phyloP scores from a whole-genome alignment of 2,113 vertebrate genomes.

The Rhipidura dahli region DNA sequence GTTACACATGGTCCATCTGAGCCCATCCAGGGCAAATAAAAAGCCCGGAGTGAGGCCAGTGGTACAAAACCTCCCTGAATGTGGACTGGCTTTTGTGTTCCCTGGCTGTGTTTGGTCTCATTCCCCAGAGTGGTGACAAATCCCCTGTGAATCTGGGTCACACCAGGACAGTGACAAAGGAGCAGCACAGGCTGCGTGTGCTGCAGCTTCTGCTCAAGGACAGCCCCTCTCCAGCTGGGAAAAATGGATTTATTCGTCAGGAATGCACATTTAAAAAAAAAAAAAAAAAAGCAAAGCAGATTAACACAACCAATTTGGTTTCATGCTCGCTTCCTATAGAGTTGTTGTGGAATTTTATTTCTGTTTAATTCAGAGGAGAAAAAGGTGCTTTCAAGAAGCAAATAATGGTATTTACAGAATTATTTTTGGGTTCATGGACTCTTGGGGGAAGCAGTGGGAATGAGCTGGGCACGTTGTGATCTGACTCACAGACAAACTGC shows the following conservation, averaged over 20 bases:
- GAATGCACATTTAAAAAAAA: not conserved
- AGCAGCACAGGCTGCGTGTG: not conserved
- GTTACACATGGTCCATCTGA: not conserved
- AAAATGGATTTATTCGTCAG: not conserved
- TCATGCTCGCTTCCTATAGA: not conserved
- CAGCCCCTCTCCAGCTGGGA: not conserved
- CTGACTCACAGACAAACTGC: conserved; percentile 22
- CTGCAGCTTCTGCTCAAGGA: not conserved
- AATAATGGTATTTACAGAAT: not conserved
- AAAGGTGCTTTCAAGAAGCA: not conserved
- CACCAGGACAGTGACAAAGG: not conserved
- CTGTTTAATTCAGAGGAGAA: not conserved
- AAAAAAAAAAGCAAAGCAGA: not conserved
- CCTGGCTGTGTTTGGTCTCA: not conserved
- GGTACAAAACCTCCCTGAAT: rapidly evolving
- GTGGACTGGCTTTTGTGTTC: rapidly evolving
- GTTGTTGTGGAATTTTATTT: not conserved
- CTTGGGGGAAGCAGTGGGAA: not conserved
- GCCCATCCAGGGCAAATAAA: not conserved
- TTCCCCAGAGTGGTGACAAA: not conserved
- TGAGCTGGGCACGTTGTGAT: not conserved
- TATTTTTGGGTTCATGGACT: not conserved
- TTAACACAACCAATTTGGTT: not conserved
- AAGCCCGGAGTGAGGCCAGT: not conserved
- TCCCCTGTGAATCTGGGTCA: conserved; percentile 8